phyloP scores from a whole-genome alignment of 2,113 vertebrate species.

The Colistium nudipinnis region DNA sequence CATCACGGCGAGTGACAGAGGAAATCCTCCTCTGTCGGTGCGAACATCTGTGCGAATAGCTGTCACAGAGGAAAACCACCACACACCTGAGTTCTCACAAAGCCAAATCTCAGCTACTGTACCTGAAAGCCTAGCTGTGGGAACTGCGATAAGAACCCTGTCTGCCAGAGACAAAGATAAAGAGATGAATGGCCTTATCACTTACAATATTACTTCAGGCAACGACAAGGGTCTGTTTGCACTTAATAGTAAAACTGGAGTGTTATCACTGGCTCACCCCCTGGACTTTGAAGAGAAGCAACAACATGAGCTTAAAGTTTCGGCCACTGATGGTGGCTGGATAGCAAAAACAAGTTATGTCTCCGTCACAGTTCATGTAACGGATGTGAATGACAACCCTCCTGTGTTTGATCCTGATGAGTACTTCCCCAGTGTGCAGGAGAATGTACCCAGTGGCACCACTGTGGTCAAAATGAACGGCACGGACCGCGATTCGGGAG shows the following conservation, averaged over 20 bases:
- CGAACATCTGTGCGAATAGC: constrained; percentile 84
- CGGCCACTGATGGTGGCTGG: constrained; percentile 94
- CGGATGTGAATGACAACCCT: constrained; percentile 95
- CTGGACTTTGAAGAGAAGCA: constrained; percentile 92
- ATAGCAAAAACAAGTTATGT: constrained; percentile 91
- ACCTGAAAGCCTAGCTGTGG: constrained; percentile 88
- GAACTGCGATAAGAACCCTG: constrained; percentile 86
- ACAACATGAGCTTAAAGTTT: constrained; percentile 88
- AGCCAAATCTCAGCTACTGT: constrained; percentile 88
- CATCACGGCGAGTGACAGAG: constrained; percentile 90
- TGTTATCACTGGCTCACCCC: constrained; percentile 83
- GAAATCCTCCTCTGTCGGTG: constrained; percentile 90
- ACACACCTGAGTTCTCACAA: constrained; percentile 96
- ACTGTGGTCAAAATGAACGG: constrained; percentile 91
- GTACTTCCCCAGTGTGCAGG: constrained; percentile 90
- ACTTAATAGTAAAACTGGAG: constrained; percentile 89
- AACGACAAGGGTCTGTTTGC: constrained; percentile 88
- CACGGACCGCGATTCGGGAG: constrained; percentile 88
- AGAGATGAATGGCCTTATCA: constrained; percentile 91
- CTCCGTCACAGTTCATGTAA: constrained; percentile 86
- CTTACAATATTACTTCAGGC: constrained; percentile 90
- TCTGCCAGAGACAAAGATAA: constrained; percentile 93
- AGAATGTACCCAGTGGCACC: constrained; percentile 97
- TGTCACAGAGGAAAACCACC: constrained; percentile 95
- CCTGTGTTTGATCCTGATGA: constrained; percentile 89